phyloP scores from a whole-genome alignment of 2,797 vertebrate genomes.

The Echiichthys vipera region DNA sequence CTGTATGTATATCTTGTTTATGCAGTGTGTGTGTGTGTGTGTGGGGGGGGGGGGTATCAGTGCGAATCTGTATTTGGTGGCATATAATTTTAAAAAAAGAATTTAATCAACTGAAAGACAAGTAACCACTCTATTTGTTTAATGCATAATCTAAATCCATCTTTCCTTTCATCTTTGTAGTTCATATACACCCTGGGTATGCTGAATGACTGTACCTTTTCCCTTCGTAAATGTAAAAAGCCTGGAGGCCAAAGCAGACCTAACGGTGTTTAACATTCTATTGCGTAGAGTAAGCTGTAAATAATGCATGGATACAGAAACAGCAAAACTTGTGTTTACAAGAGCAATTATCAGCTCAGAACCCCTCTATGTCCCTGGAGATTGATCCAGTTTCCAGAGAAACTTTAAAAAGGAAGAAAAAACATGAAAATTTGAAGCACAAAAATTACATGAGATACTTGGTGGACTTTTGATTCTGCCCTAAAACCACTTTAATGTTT shows the following conservation, averaged over 20 bases:
- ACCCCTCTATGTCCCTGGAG: slow-evolving; percentile 50
- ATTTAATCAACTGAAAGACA: slow-evolving; percentile 28
- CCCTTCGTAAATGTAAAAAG: slow-evolving; percentile 45
- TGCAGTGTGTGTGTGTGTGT: not conserved
- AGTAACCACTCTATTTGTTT: slow-evolving; percentile 16
- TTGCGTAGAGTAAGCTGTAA: slow-evolving; percentile 68
- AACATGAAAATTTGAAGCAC: slow-evolving; percentile 1
- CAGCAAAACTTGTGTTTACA: slow-evolving; percentile 71
- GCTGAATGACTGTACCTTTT: slow-evolving; percentile 59
- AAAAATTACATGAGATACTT: not conserved
- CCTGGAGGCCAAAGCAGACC: slow-evolving; percentile 58
- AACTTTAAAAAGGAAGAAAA: slow-evolving; percentile 28
- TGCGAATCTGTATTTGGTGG: not conserved
- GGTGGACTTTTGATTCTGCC: not conserved
- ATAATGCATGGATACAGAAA: slow-evolving; percentile 70
- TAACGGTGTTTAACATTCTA: slow-evolving; percentile 67
- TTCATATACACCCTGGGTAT: slow-evolving; percentile 19
- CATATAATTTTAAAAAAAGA: slow-evolving; percentile 2
- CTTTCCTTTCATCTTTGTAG: slow-evolving; percentile 44
- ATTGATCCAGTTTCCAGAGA: slow-evolving; percentile 37
- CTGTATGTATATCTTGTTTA: slow-evolving; percentile 1
- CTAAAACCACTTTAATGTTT: not conserved
- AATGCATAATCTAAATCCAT: slow-evolving; percentile 21
- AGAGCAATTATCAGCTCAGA: slow-evolving; percentile 73
- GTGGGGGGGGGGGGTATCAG: no score